These are phyloP conservation scores for Myotis vivesi DNA, from an alignment of 2,797 vertebrate genomes.

Conservation along the genomic window DNA sequence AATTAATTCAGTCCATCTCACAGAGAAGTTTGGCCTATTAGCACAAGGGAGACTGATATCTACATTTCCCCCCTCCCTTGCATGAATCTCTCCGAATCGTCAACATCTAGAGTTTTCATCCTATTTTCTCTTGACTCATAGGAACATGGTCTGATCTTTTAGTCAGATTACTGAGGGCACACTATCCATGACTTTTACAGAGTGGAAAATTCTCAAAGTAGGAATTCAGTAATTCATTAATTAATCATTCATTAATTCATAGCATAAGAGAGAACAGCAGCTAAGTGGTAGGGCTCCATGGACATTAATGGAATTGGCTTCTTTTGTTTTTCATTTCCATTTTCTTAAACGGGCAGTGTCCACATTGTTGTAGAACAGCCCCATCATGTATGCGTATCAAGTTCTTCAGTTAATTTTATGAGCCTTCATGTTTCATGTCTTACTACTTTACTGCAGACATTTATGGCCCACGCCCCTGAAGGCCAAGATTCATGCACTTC, in stretches of 20 bases:
- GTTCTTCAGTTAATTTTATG: conserved; percentile 16
- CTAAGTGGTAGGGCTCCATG: accelerated
- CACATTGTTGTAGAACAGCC: neutral
- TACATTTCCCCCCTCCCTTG: accelerated
- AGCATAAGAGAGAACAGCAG: neutral
- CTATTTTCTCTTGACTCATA: neutral
- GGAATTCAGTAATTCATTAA: neutral
- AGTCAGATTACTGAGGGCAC: neutral
- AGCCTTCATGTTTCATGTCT: neutral
- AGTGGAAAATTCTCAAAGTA: neutral
- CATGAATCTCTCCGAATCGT: neutral
- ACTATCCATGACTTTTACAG: neutral
- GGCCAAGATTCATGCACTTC: neutral
- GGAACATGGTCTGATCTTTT: neutral
- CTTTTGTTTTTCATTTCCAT: neutral
- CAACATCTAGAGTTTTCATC: neutral
- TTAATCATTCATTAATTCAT: neutral
- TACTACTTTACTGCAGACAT: conserved; percentile 5
- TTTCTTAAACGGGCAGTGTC: neutral
- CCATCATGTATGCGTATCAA: neutral
- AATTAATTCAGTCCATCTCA: neutral
- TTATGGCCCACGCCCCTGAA: neutral
- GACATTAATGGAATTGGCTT: neutral
- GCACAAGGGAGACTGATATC: neutral
- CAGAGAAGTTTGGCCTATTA: neutral